Conservation (phyloP, 2,113 vertebrate species). For the Halichoerus grypus region DNA sequence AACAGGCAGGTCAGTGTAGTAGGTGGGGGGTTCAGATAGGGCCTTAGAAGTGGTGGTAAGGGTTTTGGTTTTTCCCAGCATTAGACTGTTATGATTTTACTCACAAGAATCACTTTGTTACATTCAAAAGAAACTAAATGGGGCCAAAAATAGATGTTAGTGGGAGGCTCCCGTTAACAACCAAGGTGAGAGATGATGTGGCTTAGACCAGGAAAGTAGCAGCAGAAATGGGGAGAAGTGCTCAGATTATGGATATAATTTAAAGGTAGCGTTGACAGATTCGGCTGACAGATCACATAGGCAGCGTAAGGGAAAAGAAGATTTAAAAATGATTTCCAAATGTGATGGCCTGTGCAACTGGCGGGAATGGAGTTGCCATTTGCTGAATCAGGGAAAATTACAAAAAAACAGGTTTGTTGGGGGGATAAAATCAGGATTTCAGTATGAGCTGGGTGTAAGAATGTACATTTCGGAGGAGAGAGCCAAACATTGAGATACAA, state of each 20-base stretch:
- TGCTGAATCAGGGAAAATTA: neutral
- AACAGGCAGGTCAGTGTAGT: neutral
- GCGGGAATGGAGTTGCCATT: neutral
- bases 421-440: neutral
- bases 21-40: rapidly evolving
- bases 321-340: neutral
- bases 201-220: neutral
- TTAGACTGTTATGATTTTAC: neutral
- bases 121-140: slow-evolving; percentile 1
- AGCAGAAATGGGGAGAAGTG: neutral
- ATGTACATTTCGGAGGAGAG: neutral
- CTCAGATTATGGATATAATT: neutral
- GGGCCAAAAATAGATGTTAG: neutral
- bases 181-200: neutral
- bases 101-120: neutral
- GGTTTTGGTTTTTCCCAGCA: neutral
- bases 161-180: neutral
- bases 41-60: neutral
- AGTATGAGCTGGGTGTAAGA: neutral
- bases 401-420: neutral
- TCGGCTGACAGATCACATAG: neutral
- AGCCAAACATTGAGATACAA: neutral
- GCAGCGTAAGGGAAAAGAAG: neutral
- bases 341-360: neutral
- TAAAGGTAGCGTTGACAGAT: neutral